Evolutionary conservation across 2,888 invertebrate genomes (phyloP), one percentile per base, ranked within the genome.

Genomic region (Rhingia campestris): DNA sequence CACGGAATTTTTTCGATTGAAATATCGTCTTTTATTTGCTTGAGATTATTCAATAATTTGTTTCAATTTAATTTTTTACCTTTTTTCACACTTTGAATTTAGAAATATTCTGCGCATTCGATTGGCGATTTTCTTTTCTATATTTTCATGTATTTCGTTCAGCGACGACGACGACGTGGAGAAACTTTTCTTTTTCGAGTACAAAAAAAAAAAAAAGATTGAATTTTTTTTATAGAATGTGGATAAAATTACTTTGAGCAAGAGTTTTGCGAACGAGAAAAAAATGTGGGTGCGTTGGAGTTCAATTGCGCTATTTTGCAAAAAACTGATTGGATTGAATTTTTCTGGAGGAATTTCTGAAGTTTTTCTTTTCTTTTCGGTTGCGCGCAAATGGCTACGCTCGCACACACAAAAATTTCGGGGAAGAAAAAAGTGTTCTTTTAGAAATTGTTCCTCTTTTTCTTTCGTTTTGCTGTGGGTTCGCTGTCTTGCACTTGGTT

Each of bases 311-410:
- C 43, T 64, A 33, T 56, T 30, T 49, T 49, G 56, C 56, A 74
- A 64, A 66, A 41, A 43, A 72, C 35, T 61, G 51, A 67, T 35
- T 75, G 41, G 43, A 53, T 67, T 37, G 12, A 49, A 14, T 58
- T 66, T 66, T 35, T 51, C 67, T 67, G 59, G 67, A 53, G 66
- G 59, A 67, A 43, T 72, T 70, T 43, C 12, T 70, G 22, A 22
- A 30, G 37, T 51, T 14, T 67, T 58, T 67, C 22, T 54, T 67
- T 58, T 67, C 22, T 54, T 51, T 76, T 54, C 37, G 73, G 82
- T 84, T 80, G 84, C 80, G 80, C 80, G 80, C 74, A 84, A 84
- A 80, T 80, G 84, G 79, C 80, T 80, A 70, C 84, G 84, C 74
- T 84, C 79, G 79, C 84, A 84, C 84, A 75, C 80, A 80, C 74